Evolutionary conservation across 2,888 invertebrate species (phyloP).

Genomic region (Automeris io): DNA sequence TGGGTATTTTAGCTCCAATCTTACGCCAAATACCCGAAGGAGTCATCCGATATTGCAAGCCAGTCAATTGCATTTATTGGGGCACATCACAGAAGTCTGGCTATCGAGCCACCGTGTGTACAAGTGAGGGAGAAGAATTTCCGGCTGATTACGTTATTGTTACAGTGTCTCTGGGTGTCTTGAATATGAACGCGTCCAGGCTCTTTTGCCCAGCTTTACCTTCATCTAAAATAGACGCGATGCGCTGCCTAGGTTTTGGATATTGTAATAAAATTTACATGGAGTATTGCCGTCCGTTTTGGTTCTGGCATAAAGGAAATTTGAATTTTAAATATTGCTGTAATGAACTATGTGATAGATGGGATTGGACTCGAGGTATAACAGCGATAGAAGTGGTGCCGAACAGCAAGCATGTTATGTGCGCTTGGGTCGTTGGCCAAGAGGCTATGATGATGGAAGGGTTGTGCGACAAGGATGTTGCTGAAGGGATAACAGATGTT

Average conservation of each 20-base stretch:
- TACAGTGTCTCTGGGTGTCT: constrained; percentile 86
- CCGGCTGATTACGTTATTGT: constrained; percentile 87
- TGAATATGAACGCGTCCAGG: constrained; percentile 79
- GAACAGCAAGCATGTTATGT: constrained; percentile 83
- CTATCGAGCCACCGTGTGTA: constrained; percentile 75
- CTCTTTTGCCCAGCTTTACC: constrained; percentile 85
- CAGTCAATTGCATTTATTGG: constrained; percentile 84
- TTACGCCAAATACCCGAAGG: constrained; percentile 80
- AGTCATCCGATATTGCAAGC: constrained; percentile 80
- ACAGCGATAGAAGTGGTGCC: constrained; percentile 82
- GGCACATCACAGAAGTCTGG: constrained; percentile 72
- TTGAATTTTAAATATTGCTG: constrained; percentile 80
- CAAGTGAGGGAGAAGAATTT: constrained; percentile 82
- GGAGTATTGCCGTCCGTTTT: constrained; percentile 84
- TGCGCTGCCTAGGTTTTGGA: constrained; percentile 82
- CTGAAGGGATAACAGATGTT: constrained; percentile 79
- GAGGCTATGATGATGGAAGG: constrained; percentile 82
- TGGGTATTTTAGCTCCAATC: constrained; percentile 80
- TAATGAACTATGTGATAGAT: constrained; percentile 68
- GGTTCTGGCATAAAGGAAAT: constrained; percentile 81
- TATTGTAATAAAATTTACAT: constrained; percentile 86
- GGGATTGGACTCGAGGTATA: constrained; percentile 85
- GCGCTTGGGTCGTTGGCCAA: constrained; percentile 82
- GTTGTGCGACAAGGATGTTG: constrained; percentile 81
- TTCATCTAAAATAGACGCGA: constrained; percentile 81